Conservation (phyloP, 1,140 invertebrate species). For the Neodiprion lecontei region DNA sequence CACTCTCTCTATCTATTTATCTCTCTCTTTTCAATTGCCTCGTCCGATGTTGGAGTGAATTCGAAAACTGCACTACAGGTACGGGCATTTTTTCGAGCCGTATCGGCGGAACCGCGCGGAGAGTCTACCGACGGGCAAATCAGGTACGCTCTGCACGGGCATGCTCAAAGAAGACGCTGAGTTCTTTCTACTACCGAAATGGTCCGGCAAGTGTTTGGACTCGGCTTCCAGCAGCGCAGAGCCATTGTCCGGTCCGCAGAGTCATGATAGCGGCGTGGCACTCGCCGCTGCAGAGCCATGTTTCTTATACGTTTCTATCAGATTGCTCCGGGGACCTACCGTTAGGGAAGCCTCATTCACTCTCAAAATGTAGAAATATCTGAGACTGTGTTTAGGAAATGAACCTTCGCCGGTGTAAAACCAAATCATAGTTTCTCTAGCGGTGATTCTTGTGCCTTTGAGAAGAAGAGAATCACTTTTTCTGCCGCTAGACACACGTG, state of each 20-base stretch:
- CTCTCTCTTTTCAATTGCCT: too few relatives aligned
- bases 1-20: too few relatives aligned
- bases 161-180: neutral
- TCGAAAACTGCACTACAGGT: too few relatives aligned
- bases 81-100: too few relatives aligned
- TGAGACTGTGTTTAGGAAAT: neutral
- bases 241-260: neutral
- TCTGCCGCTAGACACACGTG: too few relatives aligned
- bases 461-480: too few relatives aligned
- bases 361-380: neutral
- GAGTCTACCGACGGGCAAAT: too few relatives aligned
- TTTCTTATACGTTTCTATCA: neutral
- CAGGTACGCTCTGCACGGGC: too few relatives aligned
- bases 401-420: neutral
- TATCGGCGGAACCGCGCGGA: too few relatives aligned
- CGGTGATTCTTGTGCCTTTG: too few relatives aligned
- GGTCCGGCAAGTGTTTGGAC: constrained; percentile 1
- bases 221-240: neutral
- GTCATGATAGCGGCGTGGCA: constrained; percentile 1
- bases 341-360: constrained; percentile 3
- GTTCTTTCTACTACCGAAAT: neutral
- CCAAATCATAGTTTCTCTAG: too few relatives aligned
- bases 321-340: neutral
- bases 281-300: neutral
- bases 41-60: too few relatives aligned